phyloP scores from a whole-genome alignment of 1,140 invertebrate genomes.

The Caenorhabditis remanei region DNA sequence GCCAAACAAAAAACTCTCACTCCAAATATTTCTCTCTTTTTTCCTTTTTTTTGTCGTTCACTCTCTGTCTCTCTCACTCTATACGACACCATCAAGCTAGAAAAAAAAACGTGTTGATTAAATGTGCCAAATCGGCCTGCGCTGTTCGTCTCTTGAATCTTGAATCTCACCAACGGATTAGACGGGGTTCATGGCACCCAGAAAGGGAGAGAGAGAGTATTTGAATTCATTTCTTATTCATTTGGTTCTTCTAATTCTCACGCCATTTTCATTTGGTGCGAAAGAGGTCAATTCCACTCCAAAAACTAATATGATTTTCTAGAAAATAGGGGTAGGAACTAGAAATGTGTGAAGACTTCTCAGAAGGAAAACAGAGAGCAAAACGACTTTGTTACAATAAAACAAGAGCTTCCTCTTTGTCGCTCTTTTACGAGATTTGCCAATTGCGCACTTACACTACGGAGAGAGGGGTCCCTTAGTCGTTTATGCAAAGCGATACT shows the following conservation, averaged over 20 bases:
- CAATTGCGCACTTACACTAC: slow-evolving; percentile 41
- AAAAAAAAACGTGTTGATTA: slow-evolving; percentile 1
- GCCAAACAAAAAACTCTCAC: too few relatives aligned
- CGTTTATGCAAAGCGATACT: slow-evolving; percentile 51
- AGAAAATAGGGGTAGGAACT: not conserved
- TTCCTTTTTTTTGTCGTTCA: not conserved
- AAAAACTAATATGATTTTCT: not conserved
- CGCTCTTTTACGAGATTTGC: slow-evolving; percentile 50
- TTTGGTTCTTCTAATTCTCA: not conserved
- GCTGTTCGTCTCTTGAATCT: not conserved
- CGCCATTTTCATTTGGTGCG: not conserved
- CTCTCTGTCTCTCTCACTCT: not conserved
- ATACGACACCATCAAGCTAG: not conserved
- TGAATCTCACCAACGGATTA: slow-evolving; percentile 13
- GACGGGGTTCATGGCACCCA: not conserved
- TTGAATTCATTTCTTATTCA: not conserved
- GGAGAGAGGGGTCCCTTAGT: not conserved
- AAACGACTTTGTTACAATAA: slow-evolving; percentile 29
- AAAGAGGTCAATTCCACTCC: too few relatives aligned
- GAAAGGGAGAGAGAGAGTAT: not conserved
- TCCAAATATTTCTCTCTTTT: not conserved
- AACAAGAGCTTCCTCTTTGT: slow-evolving; percentile 39
- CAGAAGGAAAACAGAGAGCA: not conserved
- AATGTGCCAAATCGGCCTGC: slow-evolving; percentile 37
- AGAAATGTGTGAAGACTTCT: not conserved